phyloP scores from a whole-genome alignment of 2,888 invertebrate species.

The Sinohyriopsis cumingii region DNA sequence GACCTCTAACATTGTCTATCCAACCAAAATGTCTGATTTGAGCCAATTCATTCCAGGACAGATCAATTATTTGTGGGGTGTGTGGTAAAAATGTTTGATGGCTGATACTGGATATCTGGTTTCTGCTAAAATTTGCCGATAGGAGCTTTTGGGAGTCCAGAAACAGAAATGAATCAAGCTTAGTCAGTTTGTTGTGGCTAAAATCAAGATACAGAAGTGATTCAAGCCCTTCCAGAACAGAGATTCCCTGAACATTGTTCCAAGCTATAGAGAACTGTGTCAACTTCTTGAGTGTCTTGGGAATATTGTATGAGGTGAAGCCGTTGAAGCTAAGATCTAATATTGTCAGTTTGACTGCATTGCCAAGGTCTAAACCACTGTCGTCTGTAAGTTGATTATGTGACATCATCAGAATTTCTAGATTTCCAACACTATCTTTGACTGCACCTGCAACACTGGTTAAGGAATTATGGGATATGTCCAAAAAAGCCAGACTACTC shows the following conservation, averaged over 20 bases:
- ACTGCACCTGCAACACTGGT: conserved; percentile 29
- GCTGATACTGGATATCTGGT: conserved; percentile 51
- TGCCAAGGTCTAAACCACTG: conserved; percentile 25
- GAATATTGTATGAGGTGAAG: conserved; percentile 31
- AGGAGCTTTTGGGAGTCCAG: conserved; percentile 47
- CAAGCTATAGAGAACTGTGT: conserved; percentile 23
- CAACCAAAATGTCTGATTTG: conserved; percentile 56
- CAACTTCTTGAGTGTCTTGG: conserved; percentile 25
- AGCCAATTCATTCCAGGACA: conserved; percentile 58
- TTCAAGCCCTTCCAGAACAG: conserved; percentile 27
- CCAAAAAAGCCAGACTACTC: conserved; percentile 28
- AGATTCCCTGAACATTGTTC: conserved; percentile 29
- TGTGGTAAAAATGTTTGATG: conserved; percentile 56
- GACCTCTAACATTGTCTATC: conserved; percentile 36
- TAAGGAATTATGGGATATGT: conserved; percentile 42
- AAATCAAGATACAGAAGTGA: conserved; percentile 27
- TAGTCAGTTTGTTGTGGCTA: conserved; percentile 48
- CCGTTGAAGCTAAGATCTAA: conserved; percentile 51
- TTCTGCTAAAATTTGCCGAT: conserved; percentile 56
- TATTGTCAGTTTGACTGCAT: conserved; percentile 26
- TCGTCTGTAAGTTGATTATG: conserved; percentile 42
- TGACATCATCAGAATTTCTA: conserved; percentile 44
- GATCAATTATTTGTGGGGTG: conserved; percentile 53
- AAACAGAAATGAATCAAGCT: conserved; percentile 50
- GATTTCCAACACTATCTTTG: conserved; percentile 37